Evolutionary conservation across 2,797 vertebrate genomes (phyloP), one percentile per base, ranked within the genome.

Genomic region (Leptoclinus maculatus): DNA sequence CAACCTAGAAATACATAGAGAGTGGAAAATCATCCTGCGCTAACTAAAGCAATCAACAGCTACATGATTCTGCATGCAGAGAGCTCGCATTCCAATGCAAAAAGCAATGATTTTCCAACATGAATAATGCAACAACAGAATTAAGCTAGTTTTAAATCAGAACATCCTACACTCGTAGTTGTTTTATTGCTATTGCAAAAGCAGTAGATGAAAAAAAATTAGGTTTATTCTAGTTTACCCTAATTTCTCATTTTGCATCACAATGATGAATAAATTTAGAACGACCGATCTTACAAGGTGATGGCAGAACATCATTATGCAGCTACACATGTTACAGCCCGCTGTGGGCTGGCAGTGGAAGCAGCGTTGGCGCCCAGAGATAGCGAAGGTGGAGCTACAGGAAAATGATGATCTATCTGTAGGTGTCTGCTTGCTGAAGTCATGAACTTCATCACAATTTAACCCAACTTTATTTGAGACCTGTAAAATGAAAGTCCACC

Each of bases 31-130:
- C 38, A 73, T 83, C 71, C 34, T 54, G 65, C 66, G 64, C 74
- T 79, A 79, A 73, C 53, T 74, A 54, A 70, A 83, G 76, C 70
- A 78, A 78, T 74, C 59, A 74, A 71, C 66, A 71, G 71, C 73
- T 54, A 10, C 60, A 74, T 60, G 39, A 32, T 49, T 32, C 16
- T 65, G 54, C 36, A 51, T 38, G 19, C 8, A 2, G 21, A 60
- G 41, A 70, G 39, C 51, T 21, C 1, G 14, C 41, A 23, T 59
- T 43, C 19, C 23, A 14, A 21, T 34, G 54, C 63, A 38, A 68
- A 29, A 76, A 23, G n/a, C 3, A 71, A 23, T 57, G 27, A 64
- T 60, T 74, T 76, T 66, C 9, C 10, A 77, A 63, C 27, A 49
- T 29, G 7, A 59, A 56, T 51, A 71, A 64, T 34, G 12, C 34